Evolutionary conservation across 2,797 vertebrate species (phyloP).

Genomic region (Bucorvus abyssinicus): DNA sequence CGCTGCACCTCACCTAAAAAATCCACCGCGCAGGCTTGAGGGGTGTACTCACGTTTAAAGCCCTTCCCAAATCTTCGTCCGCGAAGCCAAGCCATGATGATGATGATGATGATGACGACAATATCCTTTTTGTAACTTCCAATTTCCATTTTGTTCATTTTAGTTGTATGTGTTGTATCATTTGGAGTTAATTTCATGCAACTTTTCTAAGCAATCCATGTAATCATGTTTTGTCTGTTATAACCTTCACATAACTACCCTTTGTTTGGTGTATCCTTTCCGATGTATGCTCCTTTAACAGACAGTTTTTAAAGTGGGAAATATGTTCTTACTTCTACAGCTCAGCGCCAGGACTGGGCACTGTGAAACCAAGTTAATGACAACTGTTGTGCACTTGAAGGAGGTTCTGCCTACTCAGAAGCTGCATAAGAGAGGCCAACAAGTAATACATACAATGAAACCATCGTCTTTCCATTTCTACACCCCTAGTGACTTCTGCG

Average conservation of each 20-base stretch:
- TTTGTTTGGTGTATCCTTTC: neutral
- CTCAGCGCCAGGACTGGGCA: neutral
- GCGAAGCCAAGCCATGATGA: too few species aligned
- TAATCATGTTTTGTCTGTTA: neutral
- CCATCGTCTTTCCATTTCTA: neutral
- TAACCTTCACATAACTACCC: neutral
- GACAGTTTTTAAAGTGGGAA: neutral
- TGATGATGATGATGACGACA: too few species aligned
- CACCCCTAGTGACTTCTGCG: neutral
- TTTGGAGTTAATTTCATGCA: neutral
- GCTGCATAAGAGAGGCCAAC: neutral
- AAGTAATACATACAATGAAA: neutral
- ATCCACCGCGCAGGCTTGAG: too few species aligned
- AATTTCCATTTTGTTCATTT: neutral
- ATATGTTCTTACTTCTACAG: neutral
- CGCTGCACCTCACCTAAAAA: too few species aligned
- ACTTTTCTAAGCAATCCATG: neutral
- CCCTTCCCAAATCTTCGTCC: too few species aligned
- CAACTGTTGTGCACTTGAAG: neutral
- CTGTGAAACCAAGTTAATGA: neutral
- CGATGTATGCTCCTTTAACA: neutral
- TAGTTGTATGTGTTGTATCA: neutral
- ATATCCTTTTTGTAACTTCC: neutral
- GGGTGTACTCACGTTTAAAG: too few species aligned
- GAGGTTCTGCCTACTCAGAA: neutral